These are phyloP conservation scores for Myocastor coypus DNA, from an alignment of 2,113 vertebrate genomes.

Conservation along the genomic window DNA sequence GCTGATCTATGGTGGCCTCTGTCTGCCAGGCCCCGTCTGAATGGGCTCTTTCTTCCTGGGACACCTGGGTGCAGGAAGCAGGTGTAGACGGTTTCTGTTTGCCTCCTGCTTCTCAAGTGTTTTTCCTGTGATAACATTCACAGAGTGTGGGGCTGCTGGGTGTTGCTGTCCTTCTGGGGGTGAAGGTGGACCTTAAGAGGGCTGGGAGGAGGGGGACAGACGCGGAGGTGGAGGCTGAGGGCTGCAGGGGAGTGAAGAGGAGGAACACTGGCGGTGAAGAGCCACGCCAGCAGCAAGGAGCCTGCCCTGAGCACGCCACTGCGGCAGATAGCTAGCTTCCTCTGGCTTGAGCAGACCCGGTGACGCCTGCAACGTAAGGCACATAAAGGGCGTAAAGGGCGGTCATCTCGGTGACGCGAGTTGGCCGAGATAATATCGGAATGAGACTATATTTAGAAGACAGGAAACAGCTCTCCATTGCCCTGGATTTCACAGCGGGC, in stretches of 20 bases:
- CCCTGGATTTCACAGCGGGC: conserved; percentile 74
- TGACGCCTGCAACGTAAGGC: conserved; percentile 55
- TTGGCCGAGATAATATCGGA: conserved; percentile 74
- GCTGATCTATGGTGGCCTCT: background rate
- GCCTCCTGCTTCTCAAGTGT: conserved; percentile 45
- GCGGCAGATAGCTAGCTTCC: background rate
- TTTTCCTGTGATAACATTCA: conserved; percentile 69
- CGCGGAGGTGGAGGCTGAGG: background rate
- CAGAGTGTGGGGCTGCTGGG: background rate
- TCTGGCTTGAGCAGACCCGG: conserved; percentile 21
- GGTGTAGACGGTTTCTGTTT: conserved; percentile 49
- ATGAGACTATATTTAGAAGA: conserved; percentile 76
- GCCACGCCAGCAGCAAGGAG: background rate
- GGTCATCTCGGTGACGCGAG: conserved; percentile 68
- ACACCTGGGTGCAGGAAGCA: conserved; percentile 58
- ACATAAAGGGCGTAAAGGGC: conserved; percentile 51
- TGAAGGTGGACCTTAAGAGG: background rate
- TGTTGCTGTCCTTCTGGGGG: rapidly evolving
- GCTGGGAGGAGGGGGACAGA: too few species aligned
- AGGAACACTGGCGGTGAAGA: background rate
- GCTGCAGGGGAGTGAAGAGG: background rate
- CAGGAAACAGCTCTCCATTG: conserved; percentile 82
- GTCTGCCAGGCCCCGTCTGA: background rate
- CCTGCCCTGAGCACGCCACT: background rate
- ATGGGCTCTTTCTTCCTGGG: conserved; percentile 67